Base-by-base conservation (phyloP, 1,140 invertebrate genomes). In the Nasonia giraulti region DNA sequence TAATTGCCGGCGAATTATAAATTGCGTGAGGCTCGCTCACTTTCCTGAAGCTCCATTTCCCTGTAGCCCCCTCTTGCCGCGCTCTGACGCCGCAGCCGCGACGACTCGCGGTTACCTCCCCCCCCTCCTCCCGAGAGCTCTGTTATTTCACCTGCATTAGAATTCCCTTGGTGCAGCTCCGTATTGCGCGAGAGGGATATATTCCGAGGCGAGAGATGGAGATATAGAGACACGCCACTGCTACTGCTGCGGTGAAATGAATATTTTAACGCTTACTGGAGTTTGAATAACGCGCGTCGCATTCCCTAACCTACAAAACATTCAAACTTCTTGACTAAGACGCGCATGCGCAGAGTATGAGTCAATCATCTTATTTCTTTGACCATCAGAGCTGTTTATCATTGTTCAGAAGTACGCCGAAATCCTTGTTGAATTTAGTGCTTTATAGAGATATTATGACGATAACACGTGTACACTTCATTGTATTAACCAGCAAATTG, bases 1-100 rank as follows among this genome's bases (percentile, higher is more conserved):
- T 87, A 87, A 89, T 88, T 87, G 87, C 80, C 82, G 69, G 37
- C 84, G 82, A 85, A 85, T 79, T 86, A 88, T 89, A 87, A 89
- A 89, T 90, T 87, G 73, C 74, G 68, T 71, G 68, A 79, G 68
- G 47, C 73, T 84, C 75, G n/a, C 80, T 81, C 82, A 31, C 71
- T 82, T 74, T 80, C 6, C 66, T 78, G 71, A 62, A 17, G 55
- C 37, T 74, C 83, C 50, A 40, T 40, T 62, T 11, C 17, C 77
- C 71, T 74, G 71, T 87, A 84, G 88, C 82, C 68, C 74, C 55
- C 73, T 80, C 31, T 86, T 87, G 66, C 80, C 47, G 76, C 74
- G 47, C 81, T n/a, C 31, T 33, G 80, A 68, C 31, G 55, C 69
- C 55, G 4, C 55, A 62, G 55, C 20, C 55, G 5, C 55, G 20